These are phyloP conservation scores for Peromyscus attwateri DNA, from an alignment of 2,797 vertebrate species.

Conservation along the genomic window DNA sequence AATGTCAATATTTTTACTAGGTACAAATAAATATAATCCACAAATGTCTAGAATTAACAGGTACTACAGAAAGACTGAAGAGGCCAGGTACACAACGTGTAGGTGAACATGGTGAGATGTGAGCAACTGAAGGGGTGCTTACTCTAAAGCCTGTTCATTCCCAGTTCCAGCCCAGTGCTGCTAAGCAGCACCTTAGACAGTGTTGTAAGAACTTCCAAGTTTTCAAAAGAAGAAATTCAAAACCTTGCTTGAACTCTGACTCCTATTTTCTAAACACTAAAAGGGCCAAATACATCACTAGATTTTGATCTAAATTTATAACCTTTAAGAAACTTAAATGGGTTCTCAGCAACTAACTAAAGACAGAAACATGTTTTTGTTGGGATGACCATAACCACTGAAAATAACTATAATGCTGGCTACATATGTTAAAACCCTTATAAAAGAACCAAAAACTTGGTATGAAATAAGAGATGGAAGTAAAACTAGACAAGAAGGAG, in stretches of 20 bases:
- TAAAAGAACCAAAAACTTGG: slow-evolving; percentile 39
- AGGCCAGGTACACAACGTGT: not conserved
- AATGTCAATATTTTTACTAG: slow-evolving; percentile 8
- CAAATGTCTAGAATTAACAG: slow-evolving; percentile 1
- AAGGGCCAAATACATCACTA: slow-evolving; percentile 45
- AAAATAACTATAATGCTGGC: slow-evolving; percentile 46
- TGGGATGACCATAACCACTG: not conserved
- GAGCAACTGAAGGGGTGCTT: slow-evolving; percentile 52
- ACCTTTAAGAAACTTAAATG: slow-evolving; percentile 44
- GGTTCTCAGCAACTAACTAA: slow-evolving; percentile 37
- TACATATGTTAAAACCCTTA: slow-evolving; percentile 50
- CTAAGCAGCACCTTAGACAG: not conserved
- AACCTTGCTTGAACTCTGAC: slow-evolving; percentile 63
- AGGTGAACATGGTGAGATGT: not conserved
- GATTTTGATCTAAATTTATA: slow-evolving; percentile 59
- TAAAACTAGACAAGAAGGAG: slow-evolving; percentile 42
- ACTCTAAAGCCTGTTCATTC: slow-evolving; percentile 14
- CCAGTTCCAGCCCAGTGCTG: not conserved
- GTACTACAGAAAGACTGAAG: slow-evolving; percentile 9
- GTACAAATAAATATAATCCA: slow-evolving; percentile 33
- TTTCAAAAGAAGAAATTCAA: slow-evolving; percentile 54
- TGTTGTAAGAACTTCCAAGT: slow-evolving; percentile 5
- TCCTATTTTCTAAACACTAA: slow-evolving; percentile 65
- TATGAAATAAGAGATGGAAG: not conserved
- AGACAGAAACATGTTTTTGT: not conserved